Base-by-base conservation (phyloP, 37 sponge, comb jelly and placozoan species). In the Halisarca cf. caerulea region DNA sequence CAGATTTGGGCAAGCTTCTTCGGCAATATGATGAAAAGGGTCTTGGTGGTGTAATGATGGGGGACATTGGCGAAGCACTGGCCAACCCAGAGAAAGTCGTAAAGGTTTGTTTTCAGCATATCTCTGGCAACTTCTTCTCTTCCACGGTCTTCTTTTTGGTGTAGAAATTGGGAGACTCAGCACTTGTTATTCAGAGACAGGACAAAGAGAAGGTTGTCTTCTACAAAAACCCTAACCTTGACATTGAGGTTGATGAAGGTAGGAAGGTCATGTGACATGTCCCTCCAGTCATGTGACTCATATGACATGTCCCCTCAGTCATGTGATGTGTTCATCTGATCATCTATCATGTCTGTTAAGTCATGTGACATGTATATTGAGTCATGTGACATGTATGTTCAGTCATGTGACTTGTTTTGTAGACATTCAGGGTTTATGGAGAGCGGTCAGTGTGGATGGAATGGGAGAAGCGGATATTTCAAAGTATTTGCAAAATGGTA, bases 201-300 rank as follows among this genome's bases (percentile, higher is more conserved):
- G 93, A 93, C 82, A 93, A 93, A 43, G 93, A 93, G 41, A 75
- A 93, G 51, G 72, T 93, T 0, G 41, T 93, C 27, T 93, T 93
- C 62, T 93, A 93, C 75, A 86, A 87, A 32, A 84, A 93, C 71
- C 75, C 57, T 15, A 82, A 88, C 5, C 86, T 81, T 20, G 73
- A 77, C 30, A 8, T 89, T 23, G 42, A 70, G 39, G 60, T 83
- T 21, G 89, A 88, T 59, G 89, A 88, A 78, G 80, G 87, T 87
- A n/a, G n/a, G n/a, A n/a, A n/a, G 73, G 35, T 78, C 3, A 58
- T n/a, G 62, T 60, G 7, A 25, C 24, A 25, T 30, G 24, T 58
- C 20, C 74, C 73, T 0, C 18, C 55, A 35, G 25, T 18, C 58
- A 55, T 55, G 15, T 55, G 18, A 55, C 15, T 55, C 18, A 21